Evolutionary conservation across 2,888 invertebrate genomes (phyloP), one percentile per base, ranked within the genome.

Genomic region (Calliopum simillimum): DNA sequence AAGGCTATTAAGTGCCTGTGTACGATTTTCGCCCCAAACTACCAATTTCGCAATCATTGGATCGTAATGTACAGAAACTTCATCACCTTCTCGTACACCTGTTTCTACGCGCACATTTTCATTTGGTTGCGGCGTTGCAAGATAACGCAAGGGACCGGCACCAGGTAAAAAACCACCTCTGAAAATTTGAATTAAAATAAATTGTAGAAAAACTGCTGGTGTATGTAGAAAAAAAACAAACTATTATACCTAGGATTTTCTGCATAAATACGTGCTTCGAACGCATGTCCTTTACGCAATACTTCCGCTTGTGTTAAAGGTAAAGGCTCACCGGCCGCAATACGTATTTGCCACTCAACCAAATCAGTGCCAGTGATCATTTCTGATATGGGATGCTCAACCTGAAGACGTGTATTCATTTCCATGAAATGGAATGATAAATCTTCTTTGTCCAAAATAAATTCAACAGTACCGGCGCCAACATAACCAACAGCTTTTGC

Each of bases 41-140:
- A 99, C 94, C 33, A 99, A 88, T 87, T 99, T 99, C 1, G 99
- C 99, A 78, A 99, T 99, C 99, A 99, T 99, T 12, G 99, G 99
- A 87, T 99, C 99, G 85, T 99, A 99, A 87, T 98, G 95, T 0
- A 99, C 96, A 0, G 98, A 96, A 0, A 99, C 98, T 80, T 97
- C 95, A 84, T 99, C 98, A 0, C 97, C 96, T 88, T 95, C 90
- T 0, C 92, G 87, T 0, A 96, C 94, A 4, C 95, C 90, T 0
- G 98, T 98, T 85, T 99, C 98, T 25, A 99, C 92, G 75, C 99
- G 89, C 33, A 96, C 91, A 77, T 91, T 89, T 8, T 88, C 84
- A 23, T 88, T 88, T 0, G 89, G 83, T 23, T 83, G 76, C 0
- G 98, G 98, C n/a, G 93, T 90, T 8, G 88, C 88, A 51, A 99